Evolutionary conservation across 2,888 invertebrate genomes (phyloP), one percentile per base, ranked within the genome.

Genomic region (Mactromeris polynyma): DNA sequence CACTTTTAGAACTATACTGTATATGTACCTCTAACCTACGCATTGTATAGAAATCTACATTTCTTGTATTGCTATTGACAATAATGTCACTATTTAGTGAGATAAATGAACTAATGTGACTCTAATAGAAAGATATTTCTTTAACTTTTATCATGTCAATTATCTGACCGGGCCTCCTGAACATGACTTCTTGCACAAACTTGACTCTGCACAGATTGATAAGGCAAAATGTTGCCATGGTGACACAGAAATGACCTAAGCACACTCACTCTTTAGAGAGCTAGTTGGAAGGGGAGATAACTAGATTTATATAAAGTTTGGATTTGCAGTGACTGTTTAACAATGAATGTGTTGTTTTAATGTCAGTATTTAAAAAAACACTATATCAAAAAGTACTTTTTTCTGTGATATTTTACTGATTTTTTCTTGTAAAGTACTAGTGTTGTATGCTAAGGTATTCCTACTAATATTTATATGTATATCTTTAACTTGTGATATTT

Each of bases 201-300:
- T 88, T 87, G 90, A 90, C 90, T 87, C 88, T 90, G 90, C 90
- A 90, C 88, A 90, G 83, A 81, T 83, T 78, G 51, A 31, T 73
- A 73, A 36, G 73, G 54, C 79, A 82, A 85, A 42, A 31, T 58
- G 81, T 82, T 83, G 26, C 86, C 86, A 77, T 77, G 38, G 81
- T 81, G 42, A 87, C 86, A 87, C 77, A 79, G 89, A 90, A 90
- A 90, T 92, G 92, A 88, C 92, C 89, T 86, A 90, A 92, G 86
- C 90, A 92, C 92, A 89, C 87, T 87, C 89, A 90, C 90, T 89
- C 85, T 82, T 86, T 90, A 87, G 90, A 86, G 80, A 69, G 69
- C 83, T 90, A 82, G 85, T 46, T 83, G 80, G 51, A 54, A 85
- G 88, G 87, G 84, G 85, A 85, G 80, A 78, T 80, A 69, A 85